Evolutionary conservation across 2,113 vertebrate genomes (phyloP).

Genomic region (Lathamus discolor): DNA sequence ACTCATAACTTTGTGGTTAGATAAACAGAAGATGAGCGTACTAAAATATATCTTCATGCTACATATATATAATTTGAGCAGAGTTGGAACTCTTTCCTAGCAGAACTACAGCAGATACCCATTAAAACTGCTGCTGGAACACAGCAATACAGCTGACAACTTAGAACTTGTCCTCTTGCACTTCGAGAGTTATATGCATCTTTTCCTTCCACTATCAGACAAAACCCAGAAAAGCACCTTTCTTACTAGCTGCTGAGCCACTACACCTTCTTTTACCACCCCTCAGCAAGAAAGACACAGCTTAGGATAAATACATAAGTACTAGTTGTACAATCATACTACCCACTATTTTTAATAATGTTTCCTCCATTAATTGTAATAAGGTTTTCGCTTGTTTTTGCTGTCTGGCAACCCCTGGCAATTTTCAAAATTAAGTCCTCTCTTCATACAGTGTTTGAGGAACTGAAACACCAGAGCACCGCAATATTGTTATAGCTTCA

Average conservation of each 20-base stretch:
- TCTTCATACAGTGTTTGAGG: neutral
- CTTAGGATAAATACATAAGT: conserved; percentile 4
- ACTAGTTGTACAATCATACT: conserved; percentile 13
- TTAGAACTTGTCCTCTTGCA: neutral
- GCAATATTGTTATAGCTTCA: neutral
- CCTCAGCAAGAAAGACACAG: neutral
- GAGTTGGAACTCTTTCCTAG: neutral
- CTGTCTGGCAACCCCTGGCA: conserved; percentile 29
- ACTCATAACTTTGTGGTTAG: neutral
- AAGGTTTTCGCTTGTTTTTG: conserved; percentile 35
- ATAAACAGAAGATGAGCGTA: neutral
- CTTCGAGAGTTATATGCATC: rapidly evolving
- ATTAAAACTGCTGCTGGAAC: neutral
- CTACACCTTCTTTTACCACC: neutral
- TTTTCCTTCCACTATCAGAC: neutral
- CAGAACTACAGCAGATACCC: neutral
- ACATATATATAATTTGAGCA: neutral
- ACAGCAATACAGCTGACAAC: neutral
- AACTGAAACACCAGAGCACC: neutral
- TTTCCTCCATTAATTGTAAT: conserved; percentile 38
- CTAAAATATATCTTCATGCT: neutral
- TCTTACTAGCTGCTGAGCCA: neutral
- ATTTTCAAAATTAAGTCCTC: conserved; percentile 51
- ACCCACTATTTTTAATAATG: conserved; percentile 53
- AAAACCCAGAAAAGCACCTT: neutral